These are phyloP conservation scores for Lophius piscatorius DNA, from an alignment of 2,113 vertebrate genomes.

Conservation along the genomic window DNA sequence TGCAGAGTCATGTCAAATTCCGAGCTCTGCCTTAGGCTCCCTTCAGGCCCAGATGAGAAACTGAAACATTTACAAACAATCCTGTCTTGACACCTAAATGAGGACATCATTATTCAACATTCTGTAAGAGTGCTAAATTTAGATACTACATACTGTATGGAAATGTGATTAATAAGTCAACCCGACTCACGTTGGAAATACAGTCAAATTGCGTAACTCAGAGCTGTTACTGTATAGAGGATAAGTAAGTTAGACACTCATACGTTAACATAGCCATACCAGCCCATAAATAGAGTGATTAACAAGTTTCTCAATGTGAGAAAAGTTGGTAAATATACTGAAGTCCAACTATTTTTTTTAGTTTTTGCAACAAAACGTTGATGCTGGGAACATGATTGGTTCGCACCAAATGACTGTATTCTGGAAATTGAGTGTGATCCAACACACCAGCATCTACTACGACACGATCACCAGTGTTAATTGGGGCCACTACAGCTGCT, in stretches of 20 bases:
- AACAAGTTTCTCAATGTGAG: too few relatives aligned
- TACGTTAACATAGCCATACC: neutral
- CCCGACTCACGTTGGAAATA: slow-evolving; percentile 2
- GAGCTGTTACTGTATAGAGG: too few relatives aligned
- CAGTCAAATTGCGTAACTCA: neutral
- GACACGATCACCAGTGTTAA: too few relatives aligned
- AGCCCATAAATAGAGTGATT: too few relatives aligned
- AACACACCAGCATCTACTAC: too few relatives aligned
- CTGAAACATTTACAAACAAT: slow-evolving; percentile 29
- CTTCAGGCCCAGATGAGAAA: slow-evolving; percentile 22
- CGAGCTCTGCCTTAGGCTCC: slow-evolving; percentile 31
- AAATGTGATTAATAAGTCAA: slow-evolving; percentile 4
- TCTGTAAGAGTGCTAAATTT: neutral
- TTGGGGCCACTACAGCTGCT: too few relatives aligned
- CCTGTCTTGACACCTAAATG: slow-evolving; percentile 15
- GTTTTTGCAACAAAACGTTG: neutral
- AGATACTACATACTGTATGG: neutral
- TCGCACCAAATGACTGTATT: too few relatives aligned
- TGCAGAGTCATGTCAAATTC: slow-evolving; percentile 50
- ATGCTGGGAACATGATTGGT: neutral
- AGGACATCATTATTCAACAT: slow-evolving; percentile 31
- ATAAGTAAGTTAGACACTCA: neutral
- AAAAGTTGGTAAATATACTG: too few relatives aligned
- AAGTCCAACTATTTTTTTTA: too few relatives aligned
- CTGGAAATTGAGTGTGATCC: too few relatives aligned